phyloP scores from a whole-genome alignment of 2,113 vertebrate genomes.

The Calypte anna region DNA sequence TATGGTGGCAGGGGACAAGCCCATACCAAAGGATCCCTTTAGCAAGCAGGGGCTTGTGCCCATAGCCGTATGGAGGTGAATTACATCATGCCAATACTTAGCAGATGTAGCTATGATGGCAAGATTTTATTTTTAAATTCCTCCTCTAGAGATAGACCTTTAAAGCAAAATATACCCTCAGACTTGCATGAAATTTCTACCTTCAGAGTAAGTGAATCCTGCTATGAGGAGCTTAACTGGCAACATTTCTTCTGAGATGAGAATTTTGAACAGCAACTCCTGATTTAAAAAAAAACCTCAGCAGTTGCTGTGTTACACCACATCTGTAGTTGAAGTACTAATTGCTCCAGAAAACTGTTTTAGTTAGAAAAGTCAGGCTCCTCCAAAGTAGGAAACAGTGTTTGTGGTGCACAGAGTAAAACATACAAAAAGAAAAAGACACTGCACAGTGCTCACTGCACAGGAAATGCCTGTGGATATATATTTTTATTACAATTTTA shows the following conservation, averaged over 20 bases:
- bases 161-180: neutral
- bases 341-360: neutral
- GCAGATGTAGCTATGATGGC: neutral
- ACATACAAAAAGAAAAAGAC: neutral
- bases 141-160: neutral
- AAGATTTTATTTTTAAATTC: neutral
- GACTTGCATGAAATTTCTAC: neutral
- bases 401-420: neutral
- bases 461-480: neutral
- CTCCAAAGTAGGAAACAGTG: neutral
- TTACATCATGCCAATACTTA: neutral
- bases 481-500: neutral
- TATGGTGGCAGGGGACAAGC: neutral
- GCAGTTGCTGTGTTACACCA: neutral
- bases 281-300: neutral
- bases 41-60: neutral
- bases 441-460: too few relatives aligned
- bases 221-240: neutral
- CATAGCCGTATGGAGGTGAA: rapidly evolving
- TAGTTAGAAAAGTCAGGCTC: neutral
- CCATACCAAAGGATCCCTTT: neutral
- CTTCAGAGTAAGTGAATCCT: neutral
- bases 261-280: neutral
- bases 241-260: neutral
- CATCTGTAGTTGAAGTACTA: neutral